Base-by-base conservation (phyloP, 2,797 vertebrate species). In the Champsocephalus esox region DNA sequence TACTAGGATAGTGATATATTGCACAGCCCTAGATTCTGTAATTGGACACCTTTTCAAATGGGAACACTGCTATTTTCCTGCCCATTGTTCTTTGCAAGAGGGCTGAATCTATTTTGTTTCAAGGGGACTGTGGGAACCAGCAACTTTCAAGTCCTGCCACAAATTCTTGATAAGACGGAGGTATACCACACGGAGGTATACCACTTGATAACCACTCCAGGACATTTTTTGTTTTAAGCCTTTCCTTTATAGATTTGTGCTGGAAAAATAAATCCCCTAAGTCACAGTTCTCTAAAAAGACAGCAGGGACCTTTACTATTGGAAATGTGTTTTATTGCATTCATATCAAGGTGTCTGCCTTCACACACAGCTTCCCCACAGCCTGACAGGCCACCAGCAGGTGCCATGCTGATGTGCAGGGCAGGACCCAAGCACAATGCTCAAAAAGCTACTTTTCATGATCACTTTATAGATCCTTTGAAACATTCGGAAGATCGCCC, bases 161-260 rank as follows among this genome's bases (percentile, higher is more conserved):
- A 16, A 51, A 58, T 2, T 63, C n/a, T 13, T 77, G 38, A 70
- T 12, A 41, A 45, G 34, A 28, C 64, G 10, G 17, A 54, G 38
- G 19, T 19, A 12, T n/a, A 48, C n/a, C n/a, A n/a, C n/a, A 28
- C 64, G 10, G 17, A 54, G 38, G 19, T 19, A 12, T n/a, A 48
- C n/a, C n/a, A n/a, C n/a, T n/a, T n/a, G n/a, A n/a, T 9, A 44
- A n/a, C 43, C 19, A n/a, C 50, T 48, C 10, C 11, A 62, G 57
- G 68, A 59, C 64, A 55, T 67, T 17, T 17, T 56, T 63, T 7
- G 49, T 24, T 76, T 71, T 34, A 59, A 76, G 41, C 46, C 54
- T 28, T 45, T 49, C 54, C 58, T 73, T n/a, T 49, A 43, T 49
- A 63, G 41, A 54, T 54, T 51, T 66, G 49, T 7, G 38, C 44